A percentile compares a stretch with the other conserved stretches of the same genome.
Conservation (phyloP, 2,797 vertebrate species). For the Gymnoscopelus microlampas region DNA sequence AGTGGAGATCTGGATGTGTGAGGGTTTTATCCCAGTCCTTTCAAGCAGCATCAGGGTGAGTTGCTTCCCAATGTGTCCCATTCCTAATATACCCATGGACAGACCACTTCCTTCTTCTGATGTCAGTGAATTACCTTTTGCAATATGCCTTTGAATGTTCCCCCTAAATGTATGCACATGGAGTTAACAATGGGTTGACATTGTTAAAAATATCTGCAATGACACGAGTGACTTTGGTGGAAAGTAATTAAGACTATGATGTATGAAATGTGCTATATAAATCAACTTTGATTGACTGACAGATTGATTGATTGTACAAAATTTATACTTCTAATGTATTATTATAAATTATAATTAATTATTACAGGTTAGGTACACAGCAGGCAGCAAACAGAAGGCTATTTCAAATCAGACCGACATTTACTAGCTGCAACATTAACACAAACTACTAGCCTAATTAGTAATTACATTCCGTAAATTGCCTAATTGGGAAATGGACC, state of each 20-base stretch:
- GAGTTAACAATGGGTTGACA: not conserved
- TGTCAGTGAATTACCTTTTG: not conserved
- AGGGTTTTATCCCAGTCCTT: conserved; percentile 58
- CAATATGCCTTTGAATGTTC: conserved; percentile 8
- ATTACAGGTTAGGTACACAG: no score
- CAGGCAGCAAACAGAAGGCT: no score
- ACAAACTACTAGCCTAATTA: no score
- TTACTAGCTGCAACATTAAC: no score
- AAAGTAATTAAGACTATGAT: not conserved
- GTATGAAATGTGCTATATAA: no score
- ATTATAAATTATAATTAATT: no score
- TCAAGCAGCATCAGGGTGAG: conserved; percentile 69
- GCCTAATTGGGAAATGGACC: no score
- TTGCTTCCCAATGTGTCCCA: conserved; percentile 83
- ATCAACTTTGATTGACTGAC: no score
- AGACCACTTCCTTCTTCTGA: conserved; percentile 29
- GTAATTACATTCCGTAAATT: no score
- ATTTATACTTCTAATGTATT: no score
- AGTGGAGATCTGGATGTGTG: conserved; percentile 78
- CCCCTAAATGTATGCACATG: conserved; percentile 12
- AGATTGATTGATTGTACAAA: no score
- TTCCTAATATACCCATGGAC: conserved; percentile 81
- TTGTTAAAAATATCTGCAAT: not conserved
- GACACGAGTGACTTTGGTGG: not conserved
- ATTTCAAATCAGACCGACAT: no score